Evolutionary conservation across 1,140 invertebrate species (phyloP).

Genomic region (Melipona quadrifasciata): DNA sequence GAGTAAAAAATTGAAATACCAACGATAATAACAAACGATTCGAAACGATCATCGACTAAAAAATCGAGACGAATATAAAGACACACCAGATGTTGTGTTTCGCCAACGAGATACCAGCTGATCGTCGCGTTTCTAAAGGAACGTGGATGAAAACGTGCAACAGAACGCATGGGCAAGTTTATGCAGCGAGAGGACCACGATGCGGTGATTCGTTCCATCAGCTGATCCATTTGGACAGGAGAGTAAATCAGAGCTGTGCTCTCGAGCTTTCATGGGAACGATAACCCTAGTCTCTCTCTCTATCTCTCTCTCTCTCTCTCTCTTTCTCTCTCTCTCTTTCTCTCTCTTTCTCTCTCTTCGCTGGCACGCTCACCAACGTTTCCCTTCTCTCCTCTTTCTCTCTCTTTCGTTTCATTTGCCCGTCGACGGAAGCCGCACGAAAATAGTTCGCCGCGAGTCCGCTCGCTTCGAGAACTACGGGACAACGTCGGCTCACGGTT

Average conservation of each 20-base stretch:
- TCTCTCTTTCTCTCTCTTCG: background rate
- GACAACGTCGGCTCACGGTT: background rate
- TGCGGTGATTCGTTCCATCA: slow-evolving; percentile 48
- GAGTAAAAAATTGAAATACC: too few relatives aligned
- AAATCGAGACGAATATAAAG: background rate
- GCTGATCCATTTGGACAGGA: slow-evolving; percentile 46
- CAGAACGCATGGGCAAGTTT: slow-evolving; percentile 1
- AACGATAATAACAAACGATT: background rate
- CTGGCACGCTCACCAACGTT: background rate
- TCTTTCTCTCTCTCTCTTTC: background rate
- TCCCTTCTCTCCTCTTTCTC: background rate
- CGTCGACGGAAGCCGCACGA: slow-evolving; percentile 48
- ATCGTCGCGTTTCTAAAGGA: background rate
- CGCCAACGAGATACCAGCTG: too few relatives aligned
- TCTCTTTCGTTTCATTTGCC: background rate
- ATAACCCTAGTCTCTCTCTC: slow-evolving; percentile 46
- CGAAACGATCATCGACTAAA: background rate
- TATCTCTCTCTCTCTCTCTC: background rate
- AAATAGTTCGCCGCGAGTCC: slow-evolving; percentile 53
- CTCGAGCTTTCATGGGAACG: slow-evolving; percentile 61
- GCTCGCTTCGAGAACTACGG: background rate
- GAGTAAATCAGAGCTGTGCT: slow-evolving; percentile 44
- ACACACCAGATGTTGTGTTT: background rate
- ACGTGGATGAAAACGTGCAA: background rate
- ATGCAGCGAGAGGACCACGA: background rate